phyloP scores from a whole-genome alignment of 1,140 invertebrate species.

The Stegodyphus mimosarum region DNA sequence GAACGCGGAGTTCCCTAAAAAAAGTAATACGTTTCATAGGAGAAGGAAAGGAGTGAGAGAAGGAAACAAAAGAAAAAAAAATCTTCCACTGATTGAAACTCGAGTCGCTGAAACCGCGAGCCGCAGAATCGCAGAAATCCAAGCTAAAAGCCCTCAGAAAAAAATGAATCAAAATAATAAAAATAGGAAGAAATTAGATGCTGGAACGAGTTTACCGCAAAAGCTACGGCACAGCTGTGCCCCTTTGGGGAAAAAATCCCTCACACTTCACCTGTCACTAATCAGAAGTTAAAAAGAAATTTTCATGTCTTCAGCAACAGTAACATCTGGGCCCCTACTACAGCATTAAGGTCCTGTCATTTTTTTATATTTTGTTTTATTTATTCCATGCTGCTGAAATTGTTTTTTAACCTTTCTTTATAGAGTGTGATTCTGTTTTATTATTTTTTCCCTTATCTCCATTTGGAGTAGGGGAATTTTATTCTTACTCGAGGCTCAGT shows the following conservation, averaged over 20 bases:
- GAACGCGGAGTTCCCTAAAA: not conserved
- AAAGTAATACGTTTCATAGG: constrained; percentile 5
- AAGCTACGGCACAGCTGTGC: constrained; percentile 41
- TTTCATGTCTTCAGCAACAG: constrained; percentile 47
- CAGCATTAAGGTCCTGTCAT: constrained; percentile 17
- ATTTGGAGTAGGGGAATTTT: too few species aligned
- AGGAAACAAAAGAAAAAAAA: not conserved
- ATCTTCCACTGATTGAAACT: constrained; percentile 27
- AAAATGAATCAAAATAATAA: constrained; percentile 27
- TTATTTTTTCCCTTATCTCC: too few species aligned
- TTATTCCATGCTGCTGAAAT: constrained; percentile 17
- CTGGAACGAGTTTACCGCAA: constrained; percentile 44
- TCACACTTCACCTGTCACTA: constrained; percentile 51
- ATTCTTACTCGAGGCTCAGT: too few species aligned
- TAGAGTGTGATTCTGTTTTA: not conserved
- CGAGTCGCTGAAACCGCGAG: constrained; percentile 39
- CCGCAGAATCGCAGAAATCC: constrained; percentile 22
- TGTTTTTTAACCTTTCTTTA: constrained; percentile 46
- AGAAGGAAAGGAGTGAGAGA: not conserved
- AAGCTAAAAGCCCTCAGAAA: constrained; percentile 26
- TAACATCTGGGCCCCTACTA: constrained; percentile 43
- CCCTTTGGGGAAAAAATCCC: constrained; percentile 37
- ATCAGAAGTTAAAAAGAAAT: constrained; percentile 53
- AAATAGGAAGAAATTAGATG: constrained; percentile 44
- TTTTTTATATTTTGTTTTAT: constrained; percentile 32